Base-by-base conservation (phyloP, 2,888 invertebrate genomes). In the Erpobdella octoculata region DNA sequence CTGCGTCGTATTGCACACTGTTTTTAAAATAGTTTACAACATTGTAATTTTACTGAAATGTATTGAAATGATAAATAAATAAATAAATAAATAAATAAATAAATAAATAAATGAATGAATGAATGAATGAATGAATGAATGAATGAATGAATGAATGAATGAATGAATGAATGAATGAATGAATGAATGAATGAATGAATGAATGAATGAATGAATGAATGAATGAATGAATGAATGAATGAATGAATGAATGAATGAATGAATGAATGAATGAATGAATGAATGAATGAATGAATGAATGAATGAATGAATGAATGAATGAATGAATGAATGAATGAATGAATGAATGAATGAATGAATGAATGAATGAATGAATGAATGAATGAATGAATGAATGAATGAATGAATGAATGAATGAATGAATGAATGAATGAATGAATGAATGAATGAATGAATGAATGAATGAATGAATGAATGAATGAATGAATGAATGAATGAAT, bases 301-400 rank as follows among this genome's bases (percentile, higher is more conserved):
- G 46, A n/a, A n/a, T 41, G 46, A 41, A 41, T 41, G 12, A 15
- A n/a, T 41, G 46, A n/a, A 41, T 41, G 46, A 41, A 41, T 41
- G n/a, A 41, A 41, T n/a, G 46, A n/a, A 41, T 41, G 46, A 41
- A 41, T 41, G 46, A 41, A 41, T 41, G 46, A n/a, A 41, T n/a
- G n/a, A 41, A 41, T 41, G 46, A 41, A 41, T 41, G 46, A 41
- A n/a, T 41, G n/a, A 41, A n/a, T 41, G 12, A 41, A n/a, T 41
- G n/a, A n/a, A 15, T 41, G 12, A 12, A 12, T 41, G n/a, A 41
- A 12, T 41, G n/a, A 41, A 15, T 41, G 12, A 41, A 15, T 41
- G 12, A 41, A 41, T 41, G 12, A 15, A 15, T 41, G 12, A 12
- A 15, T n/a, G n/a, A 41, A 41, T 41, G 12, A 15, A 41, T n/a